Base-by-base conservation (phyloP, 2,888 invertebrate species). In the Eutolmus rufibarbis region DNA sequence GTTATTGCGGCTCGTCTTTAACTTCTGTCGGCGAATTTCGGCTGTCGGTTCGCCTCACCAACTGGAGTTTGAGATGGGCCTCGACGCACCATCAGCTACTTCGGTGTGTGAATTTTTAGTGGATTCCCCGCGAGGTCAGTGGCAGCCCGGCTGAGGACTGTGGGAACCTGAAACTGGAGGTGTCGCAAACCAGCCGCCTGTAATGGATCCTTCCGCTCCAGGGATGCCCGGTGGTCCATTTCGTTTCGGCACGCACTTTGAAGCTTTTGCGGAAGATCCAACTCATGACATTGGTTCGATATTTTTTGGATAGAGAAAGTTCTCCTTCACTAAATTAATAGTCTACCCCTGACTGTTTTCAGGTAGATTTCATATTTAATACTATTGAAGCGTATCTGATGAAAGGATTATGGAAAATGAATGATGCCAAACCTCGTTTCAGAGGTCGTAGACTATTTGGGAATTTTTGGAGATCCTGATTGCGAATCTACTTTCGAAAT, bases 1-100 rank as follows among this genome's bases (percentile, higher is more conserved):
- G 74, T 85, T 85, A 43, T 31, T 85, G 31, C 51, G 85, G 85
- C 74, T 85, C 74, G 74, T 74, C 43, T 81, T 85, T 85, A 85
- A 85, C 85, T 85, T 85, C 85, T 85, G 85, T 85, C 85, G 74
- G 74, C 57, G 74, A 74, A 85, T 74, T 85, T 85, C 28, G 85
- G 19, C 43, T 85, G 74, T 74, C 74, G 74, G 74, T 16, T 34
- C 85, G 74, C 74, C 46, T 66, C 66, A 23, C 74, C 31, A 46
- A 57, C 28, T 56, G 57, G 23, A 34, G 82, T 56, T 79, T 82
- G 82, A 82, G 57, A 82, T 57, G 40, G 82, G 82, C 57, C 51
- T 19, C 12, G 31, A 40, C 82, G 19, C n/a, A 37, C 16, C 31
- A 57, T 51, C 37, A 56, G 16, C 14, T 4, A 16, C 14, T 19